phyloP scores from a whole-genome alignment of 2,888 invertebrate genomes.

The Himalopsyche kuldschensis region DNA sequence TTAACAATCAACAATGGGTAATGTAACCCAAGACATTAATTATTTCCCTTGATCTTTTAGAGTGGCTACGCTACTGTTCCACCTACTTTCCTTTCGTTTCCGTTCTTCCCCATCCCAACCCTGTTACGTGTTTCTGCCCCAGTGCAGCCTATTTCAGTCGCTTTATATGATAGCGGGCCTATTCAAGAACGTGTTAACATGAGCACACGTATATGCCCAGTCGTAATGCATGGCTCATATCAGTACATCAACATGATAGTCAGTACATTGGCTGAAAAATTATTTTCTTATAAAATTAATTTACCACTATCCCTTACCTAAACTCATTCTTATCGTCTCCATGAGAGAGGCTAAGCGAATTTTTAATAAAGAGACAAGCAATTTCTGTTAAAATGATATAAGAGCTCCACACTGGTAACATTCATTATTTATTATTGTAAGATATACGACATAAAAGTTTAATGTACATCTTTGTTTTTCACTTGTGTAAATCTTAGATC shows the following conservation, averaged over 20 bases:
- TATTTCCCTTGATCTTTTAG: constrained; percentile 3
- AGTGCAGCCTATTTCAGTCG: constrained; percentile 15
- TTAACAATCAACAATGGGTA: background rate
- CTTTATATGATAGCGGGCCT: constrained; percentile 18
- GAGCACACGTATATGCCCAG: constrained; percentile 16
- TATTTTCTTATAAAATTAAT: too few species aligned
- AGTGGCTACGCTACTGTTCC: background rate
- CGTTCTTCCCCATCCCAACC: background rate
- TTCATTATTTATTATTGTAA: too few species aligned
- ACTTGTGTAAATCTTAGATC: too few species aligned
- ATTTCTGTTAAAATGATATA: too few species aligned
- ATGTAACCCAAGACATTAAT: background rate
- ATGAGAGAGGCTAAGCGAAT: too few species aligned
- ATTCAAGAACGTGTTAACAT: constrained; percentile 23
- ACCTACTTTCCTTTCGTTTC: constrained; percentile 4
- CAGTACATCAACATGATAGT: background rate
- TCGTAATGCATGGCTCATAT: background rate
- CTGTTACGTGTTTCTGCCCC: constrained; percentile 1
- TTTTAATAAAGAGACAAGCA: too few species aligned
- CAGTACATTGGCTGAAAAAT: background rate
- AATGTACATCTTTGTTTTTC: too few species aligned
- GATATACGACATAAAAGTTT: too few species aligned
- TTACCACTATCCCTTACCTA: too few species aligned
- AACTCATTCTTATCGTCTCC: too few species aligned
- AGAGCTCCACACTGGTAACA: too few species aligned